phyloP scores from a whole-genome alignment of 2,888 invertebrate genomes.

The Yponomeuta malinellus region DNA sequence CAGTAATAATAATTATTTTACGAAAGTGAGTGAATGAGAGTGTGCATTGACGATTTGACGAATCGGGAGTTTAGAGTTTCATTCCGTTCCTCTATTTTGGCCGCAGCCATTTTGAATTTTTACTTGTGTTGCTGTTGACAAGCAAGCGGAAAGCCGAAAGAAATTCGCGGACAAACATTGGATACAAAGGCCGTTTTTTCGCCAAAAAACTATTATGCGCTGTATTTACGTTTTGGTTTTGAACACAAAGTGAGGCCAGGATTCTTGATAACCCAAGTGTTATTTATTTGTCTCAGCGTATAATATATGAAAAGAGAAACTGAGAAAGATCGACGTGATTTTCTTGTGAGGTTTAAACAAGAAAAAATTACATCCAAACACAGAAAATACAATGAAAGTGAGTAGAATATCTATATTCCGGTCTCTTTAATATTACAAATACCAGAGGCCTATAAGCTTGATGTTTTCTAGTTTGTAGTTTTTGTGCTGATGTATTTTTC shows the following conservation, averaged over 20 bases:
- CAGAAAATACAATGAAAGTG: conserved; percentile 27
- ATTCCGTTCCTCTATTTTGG: conserved; percentile 23
- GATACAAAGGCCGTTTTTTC: too few species aligned
- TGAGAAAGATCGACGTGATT: background rate
- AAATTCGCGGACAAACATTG: conserved; percentile 41
- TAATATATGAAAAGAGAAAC: too few species aligned
- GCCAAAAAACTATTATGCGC: too few species aligned
- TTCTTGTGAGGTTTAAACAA: conserved; percentile 13
- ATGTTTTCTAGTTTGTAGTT: conserved; percentile 15
- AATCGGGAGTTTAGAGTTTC: background rate
- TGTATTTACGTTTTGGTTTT: background rate
- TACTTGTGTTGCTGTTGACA: conserved; percentile 25
- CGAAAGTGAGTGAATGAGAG: background rate
- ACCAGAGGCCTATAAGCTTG: too few species aligned
- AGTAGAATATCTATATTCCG: conserved; percentile 20
- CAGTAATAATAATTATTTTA: background rate
- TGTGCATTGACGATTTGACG: background rate
- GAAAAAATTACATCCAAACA: conserved; percentile 15
- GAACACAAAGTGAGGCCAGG: background rate
- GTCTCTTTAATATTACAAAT: too few species aligned
- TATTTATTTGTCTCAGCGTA: too few species aligned
- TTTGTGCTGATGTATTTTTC: conserved; percentile 8
- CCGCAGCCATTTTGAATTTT: conserved; percentile 67
- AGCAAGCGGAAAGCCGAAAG: conserved; percentile 31
- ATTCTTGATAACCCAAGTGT: background rate